These are phyloP conservation scores for Drosophila serrata DNA, from an alignment of 1,140 invertebrate genomes.

Conservation along the genomic window DNA sequence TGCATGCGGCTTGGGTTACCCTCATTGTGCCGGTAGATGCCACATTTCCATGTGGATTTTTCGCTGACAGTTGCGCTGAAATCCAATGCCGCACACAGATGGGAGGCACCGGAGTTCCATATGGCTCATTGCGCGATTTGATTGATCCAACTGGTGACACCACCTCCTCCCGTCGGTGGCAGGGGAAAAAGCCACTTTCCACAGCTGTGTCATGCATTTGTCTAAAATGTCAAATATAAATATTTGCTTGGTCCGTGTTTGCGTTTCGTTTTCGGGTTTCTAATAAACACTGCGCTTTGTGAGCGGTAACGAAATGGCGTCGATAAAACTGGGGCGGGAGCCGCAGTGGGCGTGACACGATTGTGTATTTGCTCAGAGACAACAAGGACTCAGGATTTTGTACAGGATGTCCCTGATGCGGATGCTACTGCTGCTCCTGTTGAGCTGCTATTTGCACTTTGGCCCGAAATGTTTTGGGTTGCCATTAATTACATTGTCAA, in stretches of 20 bases:
- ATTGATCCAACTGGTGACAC: conserved; percentile 73
- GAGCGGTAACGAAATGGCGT: conserved; percentile 17
- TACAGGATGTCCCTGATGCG: conserved; percentile 14
- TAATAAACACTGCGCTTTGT: conserved; percentile 58
- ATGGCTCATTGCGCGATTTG: conserved; percentile 63
- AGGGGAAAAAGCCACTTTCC: neutral
- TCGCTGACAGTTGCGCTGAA: conserved; percentile 43
- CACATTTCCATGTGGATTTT: conserved; percentile 47
- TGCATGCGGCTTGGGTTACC: conserved; percentile 36
- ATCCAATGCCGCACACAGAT: conserved; percentile 42
- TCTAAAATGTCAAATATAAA: conserved; percentile 73
- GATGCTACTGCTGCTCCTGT: conserved; percentile 24
- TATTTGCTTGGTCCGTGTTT: conserved; percentile 62
- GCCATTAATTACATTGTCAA: conserved; percentile 77
- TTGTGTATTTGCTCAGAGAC: conserved; percentile 47
- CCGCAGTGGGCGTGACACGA: conserved; percentile 41
- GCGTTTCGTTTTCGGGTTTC: conserved; percentile 55
- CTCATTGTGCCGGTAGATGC: conserved; percentile 29
- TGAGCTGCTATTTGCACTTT: conserved; percentile 46
- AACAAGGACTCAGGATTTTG: conserved; percentile 19
- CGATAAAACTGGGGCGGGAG: conserved; percentile 20
- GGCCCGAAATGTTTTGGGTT: conserved; percentile 34
- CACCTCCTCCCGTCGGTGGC: conserved; percentile 1
- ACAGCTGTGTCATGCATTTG: conserved; percentile 57
- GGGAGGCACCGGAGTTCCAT: conserved; percentile 25